phyloP scores from a whole-genome alignment of 2,113 vertebrate species.

The Pao palembangensis region DNA sequence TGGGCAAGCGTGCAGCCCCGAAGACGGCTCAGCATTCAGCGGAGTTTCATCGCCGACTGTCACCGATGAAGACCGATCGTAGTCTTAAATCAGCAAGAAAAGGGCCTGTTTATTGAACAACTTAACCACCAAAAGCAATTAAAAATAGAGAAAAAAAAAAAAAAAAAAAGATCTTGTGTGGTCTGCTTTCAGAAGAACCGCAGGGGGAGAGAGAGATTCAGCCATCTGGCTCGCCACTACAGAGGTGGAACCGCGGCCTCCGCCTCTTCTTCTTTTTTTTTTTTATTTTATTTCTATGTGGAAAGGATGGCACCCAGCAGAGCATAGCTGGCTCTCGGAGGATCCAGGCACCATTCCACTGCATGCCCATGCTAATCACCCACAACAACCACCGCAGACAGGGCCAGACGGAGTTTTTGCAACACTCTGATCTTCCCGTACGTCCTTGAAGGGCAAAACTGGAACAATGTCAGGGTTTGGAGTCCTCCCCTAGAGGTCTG shows the following conservation, averaged over 20 bases:
- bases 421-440: conserved; percentile 45
- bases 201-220: conserved; percentile 26
- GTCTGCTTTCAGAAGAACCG: conserved; percentile 22
- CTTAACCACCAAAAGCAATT: conserved; percentile 1
- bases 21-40: conserved; percentile 18
- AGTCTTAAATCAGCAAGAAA: not conserved
- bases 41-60: conserved; percentile 13
- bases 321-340: conserved; percentile 38
- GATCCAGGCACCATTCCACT: conserved; percentile 47
- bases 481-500: too few relatives aligned
- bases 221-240: conserved; percentile 55
- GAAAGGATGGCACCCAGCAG: conserved; percentile 50
- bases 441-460: conserved; percentile 16
- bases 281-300: conserved; percentile 26
- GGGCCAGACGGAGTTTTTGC: conserved; percentile 59
- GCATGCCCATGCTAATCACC: conserved; percentile 60
- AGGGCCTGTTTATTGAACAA: not conserved
- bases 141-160: conserved; percentile 13
- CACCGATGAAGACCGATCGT: conserved; percentile 7
- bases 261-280: conserved; percentile 11
- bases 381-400: conserved; percentile 37
- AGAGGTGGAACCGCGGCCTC: conserved; percentile 29
- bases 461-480: not conserved
- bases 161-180: conserved; percentile 13
- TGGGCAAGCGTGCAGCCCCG: not conserved